These are phyloP conservation scores for Drosophila paramelanica DNA, from an alignment of 2,888 invertebrate species.

Conservation along the genomic window DNA sequence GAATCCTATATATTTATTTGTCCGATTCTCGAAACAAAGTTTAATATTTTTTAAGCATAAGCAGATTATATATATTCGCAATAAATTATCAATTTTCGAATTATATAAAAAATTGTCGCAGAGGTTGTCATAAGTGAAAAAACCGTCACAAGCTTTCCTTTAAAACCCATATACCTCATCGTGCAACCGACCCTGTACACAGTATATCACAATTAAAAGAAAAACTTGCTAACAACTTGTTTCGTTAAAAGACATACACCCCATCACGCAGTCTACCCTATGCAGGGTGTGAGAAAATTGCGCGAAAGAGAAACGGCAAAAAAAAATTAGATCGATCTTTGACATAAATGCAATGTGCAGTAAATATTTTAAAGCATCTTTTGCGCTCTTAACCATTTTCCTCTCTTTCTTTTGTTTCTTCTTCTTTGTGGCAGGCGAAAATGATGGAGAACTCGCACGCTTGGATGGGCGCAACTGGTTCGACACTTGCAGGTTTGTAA, in stretches of 20 bases:
- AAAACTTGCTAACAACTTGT: too few relatives aligned
- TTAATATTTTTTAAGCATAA: too few relatives aligned
- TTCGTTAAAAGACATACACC: background rate
- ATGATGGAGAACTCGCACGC: constrained; percentile 96
- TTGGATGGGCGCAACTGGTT: constrained; percentile 94
- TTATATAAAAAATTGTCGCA: too few relatives aligned
- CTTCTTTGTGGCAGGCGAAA: constrained; percentile 90
- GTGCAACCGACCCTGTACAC: background rate
- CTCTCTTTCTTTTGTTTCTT: background rate
- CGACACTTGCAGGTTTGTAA: constrained; percentile 94
- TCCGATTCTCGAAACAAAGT: too few relatives aligned
- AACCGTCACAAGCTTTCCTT: too few relatives aligned
- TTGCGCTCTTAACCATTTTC: background rate
- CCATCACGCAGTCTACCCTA: background rate
- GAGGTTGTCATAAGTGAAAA: too few relatives aligned
- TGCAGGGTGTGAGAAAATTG: constrained; percentile 9
- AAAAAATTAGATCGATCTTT: constrained; percentile 55
- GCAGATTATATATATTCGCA: too few relatives aligned
- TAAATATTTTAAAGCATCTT: constrained; percentile 67
- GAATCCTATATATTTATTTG: too few relatives aligned
- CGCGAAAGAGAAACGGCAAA: constrained; percentile 17
- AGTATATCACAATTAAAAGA: background rate
- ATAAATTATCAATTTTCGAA: too few relatives aligned
- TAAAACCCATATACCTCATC: background rate
- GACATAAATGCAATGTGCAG: constrained; percentile 63